phyloP scores from a whole-genome alignment of 2,113 vertebrate genomes.

The Astur gentilis region DNA sequence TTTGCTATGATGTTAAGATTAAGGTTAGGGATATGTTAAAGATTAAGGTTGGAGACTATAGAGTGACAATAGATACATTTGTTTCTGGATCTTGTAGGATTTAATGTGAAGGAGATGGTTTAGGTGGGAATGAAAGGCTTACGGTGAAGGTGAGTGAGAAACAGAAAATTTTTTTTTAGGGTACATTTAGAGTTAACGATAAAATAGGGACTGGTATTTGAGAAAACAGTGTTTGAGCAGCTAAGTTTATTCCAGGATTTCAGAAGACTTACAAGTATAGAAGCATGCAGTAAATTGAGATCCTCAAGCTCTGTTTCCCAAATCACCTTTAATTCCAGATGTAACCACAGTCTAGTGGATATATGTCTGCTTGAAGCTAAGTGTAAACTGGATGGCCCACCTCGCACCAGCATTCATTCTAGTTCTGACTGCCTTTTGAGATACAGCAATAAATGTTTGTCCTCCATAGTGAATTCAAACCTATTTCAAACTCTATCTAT shows the following conservation, averaged over 20 bases:
- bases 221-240: background rate
- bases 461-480: background rate
- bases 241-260: background rate
- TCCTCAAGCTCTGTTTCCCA: background rate
- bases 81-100: background rate
- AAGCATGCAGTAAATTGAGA: background rate
- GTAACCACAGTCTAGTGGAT: background rate
- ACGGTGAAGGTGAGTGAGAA: background rate
- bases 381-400: background rate
- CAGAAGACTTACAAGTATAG: background rate
- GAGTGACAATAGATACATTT: background rate
- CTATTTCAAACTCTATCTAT: background rate
- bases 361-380: background rate
- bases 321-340: conserved; percentile 7
- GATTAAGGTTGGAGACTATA: background rate
- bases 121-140: background rate
- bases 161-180: background rate
- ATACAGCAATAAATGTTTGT: background rate
- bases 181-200: background rate
- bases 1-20: background rate
- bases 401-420: background rate
- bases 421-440: background rate
- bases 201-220: background rate
- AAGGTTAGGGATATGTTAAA: background rate
- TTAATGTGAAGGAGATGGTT: background rate